Evolutionary conservation across 2,797 vertebrate genomes (phyloP).

Genomic region (Triplophysa yarkandensis): DNA sequence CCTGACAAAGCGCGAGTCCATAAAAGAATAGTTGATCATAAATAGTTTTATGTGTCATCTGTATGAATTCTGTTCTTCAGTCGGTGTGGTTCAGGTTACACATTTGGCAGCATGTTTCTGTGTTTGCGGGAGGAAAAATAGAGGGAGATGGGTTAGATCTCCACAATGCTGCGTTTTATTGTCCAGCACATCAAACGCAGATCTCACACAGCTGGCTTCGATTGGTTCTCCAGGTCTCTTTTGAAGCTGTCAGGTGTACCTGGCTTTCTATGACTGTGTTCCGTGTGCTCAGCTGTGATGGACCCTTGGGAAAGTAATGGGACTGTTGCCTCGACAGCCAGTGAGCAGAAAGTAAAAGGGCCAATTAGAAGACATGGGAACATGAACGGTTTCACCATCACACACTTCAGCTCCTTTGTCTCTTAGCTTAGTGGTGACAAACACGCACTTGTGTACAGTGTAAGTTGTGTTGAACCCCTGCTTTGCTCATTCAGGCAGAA

Average conservation of each 20-base stretch:
- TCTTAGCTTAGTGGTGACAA: constrained; percentile 7
- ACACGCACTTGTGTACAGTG: constrained; percentile 9
- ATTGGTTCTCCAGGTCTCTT: background rate
- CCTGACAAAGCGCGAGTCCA: constrained; percentile 13
- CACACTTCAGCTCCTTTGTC: background rate
- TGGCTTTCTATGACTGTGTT: constrained; percentile 7
- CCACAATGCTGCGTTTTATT: constrained; percentile 3
- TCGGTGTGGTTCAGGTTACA: constrained; percentile 37
- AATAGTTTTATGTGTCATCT: background rate
- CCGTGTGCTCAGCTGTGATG: constrained; percentile 27
- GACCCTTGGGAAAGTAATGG: constrained; percentile 23
- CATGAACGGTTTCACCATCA: constrained; percentile 17
- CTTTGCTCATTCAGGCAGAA: constrained; percentile 51
- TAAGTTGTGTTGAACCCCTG: constrained; percentile 44
- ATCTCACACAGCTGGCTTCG: constrained; percentile 20
- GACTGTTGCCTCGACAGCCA: constrained; percentile 23
- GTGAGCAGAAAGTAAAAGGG: constrained; percentile 10
- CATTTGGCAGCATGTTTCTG: background rate
- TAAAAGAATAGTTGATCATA: constrained; percentile 4
- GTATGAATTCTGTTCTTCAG: constrained; percentile 31
- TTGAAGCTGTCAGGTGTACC: constrained; percentile 9
- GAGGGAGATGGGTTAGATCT: background rate
- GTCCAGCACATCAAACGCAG: constrained; percentile 29
- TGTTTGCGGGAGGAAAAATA: background rate
- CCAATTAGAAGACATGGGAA: constrained; percentile 44